Evolutionary conservation across 1,140 invertebrate genomes (phyloP).

Genomic region (Hydropsyche tenuis): DNA sequence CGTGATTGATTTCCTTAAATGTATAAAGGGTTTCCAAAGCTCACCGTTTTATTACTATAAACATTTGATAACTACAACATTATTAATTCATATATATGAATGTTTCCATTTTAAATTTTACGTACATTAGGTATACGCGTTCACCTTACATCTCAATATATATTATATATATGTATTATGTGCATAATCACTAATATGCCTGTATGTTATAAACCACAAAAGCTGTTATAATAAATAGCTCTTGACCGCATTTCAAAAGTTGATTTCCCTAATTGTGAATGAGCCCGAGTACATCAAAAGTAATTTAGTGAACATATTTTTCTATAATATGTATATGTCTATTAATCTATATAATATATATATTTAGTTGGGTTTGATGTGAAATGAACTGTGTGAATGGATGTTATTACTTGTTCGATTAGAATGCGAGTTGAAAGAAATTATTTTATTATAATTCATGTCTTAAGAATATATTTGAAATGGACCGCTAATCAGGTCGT

Average conservation of each 20-base stretch:
- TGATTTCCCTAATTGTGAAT: not conserved
- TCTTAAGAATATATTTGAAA: not conserved
- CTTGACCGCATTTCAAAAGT: conserved; percentile 3
- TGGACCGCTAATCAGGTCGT: conserved; percentile 6
- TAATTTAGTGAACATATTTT: conserved; percentile 7
- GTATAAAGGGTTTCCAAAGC: no score
- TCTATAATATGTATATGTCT: conserved; percentile 5
- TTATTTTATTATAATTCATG: conserved; percentile 15
- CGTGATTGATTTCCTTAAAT: no score
- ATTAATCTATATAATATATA: not conserved
- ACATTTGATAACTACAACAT: no score
- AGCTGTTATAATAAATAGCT: not conserved
- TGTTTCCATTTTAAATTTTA: conserved; percentile 25
- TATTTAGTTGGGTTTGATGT: conserved; percentile 13
- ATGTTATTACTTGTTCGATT: conserved; percentile 15
- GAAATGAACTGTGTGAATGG: conserved; percentile 8
- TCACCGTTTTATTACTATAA: no score
- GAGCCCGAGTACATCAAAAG: not conserved
- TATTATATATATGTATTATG: not conserved
- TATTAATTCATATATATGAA: conserved; percentile 3
- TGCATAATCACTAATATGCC: not conserved
- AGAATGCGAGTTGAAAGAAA: conserved; percentile 1
- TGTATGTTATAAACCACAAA: conserved; percentile 8
- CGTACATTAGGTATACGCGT: conserved; percentile 36
- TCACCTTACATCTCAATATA: not conserved